Evolutionary conservation across 2,113 vertebrate species (phyloP).

Genomic region (Pleuronectes platessa): DNA sequence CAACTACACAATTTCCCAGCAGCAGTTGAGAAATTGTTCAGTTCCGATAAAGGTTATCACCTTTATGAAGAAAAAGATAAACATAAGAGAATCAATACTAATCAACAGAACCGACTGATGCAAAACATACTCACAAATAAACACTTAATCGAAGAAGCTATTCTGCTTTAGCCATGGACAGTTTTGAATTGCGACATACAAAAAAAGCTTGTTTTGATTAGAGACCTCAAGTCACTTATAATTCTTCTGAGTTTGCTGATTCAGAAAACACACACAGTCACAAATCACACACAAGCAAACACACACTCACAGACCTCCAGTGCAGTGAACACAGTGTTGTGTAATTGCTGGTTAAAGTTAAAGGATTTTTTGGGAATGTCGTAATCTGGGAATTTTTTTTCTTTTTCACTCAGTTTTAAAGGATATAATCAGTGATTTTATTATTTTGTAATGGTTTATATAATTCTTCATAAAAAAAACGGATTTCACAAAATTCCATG

Average conservation of each 20-base stretch:
- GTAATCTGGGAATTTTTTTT: background rate
- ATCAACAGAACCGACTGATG: background rate
- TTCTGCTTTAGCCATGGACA: too few relatives aligned
- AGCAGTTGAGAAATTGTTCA: constrained; percentile 54
- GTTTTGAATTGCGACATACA: background rate
- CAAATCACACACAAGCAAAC: background rate
- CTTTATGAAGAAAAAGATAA: constrained; percentile 16
- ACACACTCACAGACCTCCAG: too few relatives aligned
- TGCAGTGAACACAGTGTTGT: background rate
- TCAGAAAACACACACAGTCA: background rate
- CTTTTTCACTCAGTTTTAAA: background rate
- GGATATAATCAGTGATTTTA: too few relatives aligned
- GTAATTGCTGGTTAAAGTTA: too few relatives aligned
- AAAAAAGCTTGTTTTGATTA: too few relatives aligned
- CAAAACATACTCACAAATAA: background rate
- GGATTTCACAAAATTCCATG: background rate
- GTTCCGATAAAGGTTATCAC: constrained; percentile 4
- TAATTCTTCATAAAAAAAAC: too few relatives aligned
- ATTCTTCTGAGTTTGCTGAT: too few relatives aligned
- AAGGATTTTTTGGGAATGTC: background rate
- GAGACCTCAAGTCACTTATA: too few relatives aligned
- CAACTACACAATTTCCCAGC: constrained; percentile 40
- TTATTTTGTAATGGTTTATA: too few relatives aligned
- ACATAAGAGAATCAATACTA: constrained; percentile 57
- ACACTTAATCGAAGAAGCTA: background rate